A percentile compares a stretch with the other conserved stretches of the same genome.
Evolutionary conservation across 2,113 vertebrate species (phyloP).

Genomic region (Brachirus orientalis): DNA sequence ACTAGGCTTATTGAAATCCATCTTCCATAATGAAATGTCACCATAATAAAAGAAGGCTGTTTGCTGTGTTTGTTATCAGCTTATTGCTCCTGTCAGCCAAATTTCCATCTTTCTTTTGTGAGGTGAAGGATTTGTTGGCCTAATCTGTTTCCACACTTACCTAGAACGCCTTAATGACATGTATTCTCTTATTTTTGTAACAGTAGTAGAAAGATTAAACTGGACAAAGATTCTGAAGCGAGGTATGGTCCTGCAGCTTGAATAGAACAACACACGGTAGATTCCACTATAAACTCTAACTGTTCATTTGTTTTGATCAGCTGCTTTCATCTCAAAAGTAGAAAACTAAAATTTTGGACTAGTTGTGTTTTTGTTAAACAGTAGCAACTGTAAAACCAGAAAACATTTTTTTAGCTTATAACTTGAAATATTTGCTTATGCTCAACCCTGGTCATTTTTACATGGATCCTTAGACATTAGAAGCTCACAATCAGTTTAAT

Average conservation of each 20-base stretch:
- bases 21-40: constrained; percentile 27
- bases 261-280: neutral
- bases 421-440: too few relatives aligned
- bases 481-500: too few relatives aligned
- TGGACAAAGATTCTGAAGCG: neutral
- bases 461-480: too few relatives aligned
- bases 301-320: constrained; percentile 10
- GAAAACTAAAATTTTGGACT: too few relatives aligned
- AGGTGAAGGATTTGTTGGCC: constrained; percentile 17
- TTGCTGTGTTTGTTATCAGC: constrained; percentile 23
- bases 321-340: too few relatives aligned
- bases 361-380: too few relatives aligned
- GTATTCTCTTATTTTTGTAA: constrained; percentile 11
- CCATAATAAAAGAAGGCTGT: neutral
- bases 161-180: constrained; percentile 2
- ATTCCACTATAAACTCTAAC: neutral
- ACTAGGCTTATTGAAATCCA: neutral
- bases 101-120: constrained; percentile 17
- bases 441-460: too few relatives aligned
- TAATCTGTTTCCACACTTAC: constrained; percentile 20
- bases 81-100: constrained; percentile 15
- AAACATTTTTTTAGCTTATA: too few relatives aligned
- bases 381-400: too few relatives aligned
- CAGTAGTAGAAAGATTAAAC: constrained; percentile 8
- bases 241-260: neutral